Percentiles rank a stretch among this genome's conserved stretches.
phyloP scores from a whole-genome alignment of 2,797 vertebrate species.

The Tenualosa ilisha region DNA sequence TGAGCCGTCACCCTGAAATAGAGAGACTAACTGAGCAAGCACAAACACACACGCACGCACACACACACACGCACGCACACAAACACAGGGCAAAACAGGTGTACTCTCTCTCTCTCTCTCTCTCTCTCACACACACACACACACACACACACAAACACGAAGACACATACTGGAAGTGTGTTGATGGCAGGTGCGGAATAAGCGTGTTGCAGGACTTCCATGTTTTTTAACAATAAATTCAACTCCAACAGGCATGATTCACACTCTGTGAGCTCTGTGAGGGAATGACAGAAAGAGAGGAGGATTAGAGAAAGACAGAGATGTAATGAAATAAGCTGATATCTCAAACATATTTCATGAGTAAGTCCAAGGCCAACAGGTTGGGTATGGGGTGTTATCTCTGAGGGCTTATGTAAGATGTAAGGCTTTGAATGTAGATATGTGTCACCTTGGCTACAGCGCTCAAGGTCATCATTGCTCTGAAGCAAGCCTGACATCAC shows the following conservation, averaged over 20 bases:
- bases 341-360: too few relatives aligned
- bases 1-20: constrained; percentile 73
- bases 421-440: not conserved
- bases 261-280: constrained; percentile 87
- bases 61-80: not conserved
- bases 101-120: not conserved
- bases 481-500: constrained; percentile 86
- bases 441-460: constrained; percentile 85
- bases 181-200: constrained; percentile 91
- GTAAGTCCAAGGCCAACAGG: not conserved
- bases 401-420: too few relatives aligned
- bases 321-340: too few relatives aligned
- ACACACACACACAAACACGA: not conserved
- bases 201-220: constrained; percentile 93
- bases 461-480: constrained; percentile 90
- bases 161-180: constrained; percentile 81
- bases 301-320: not conserved
- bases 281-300: constrained; percentile 28
- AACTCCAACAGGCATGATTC: constrained; percentile 88
- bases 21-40: constrained; percentile 12
- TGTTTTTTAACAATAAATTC: constrained; percentile 90
- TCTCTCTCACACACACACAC: constrained; percentile 16
- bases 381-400: not conserved
- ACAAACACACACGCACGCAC: not conserved
- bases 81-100: not conserved